Percentiles rank a stretch among this genome's conserved stretches.
Conservation (phyloP, 2,113 vertebrate species). For the Bombycilla garrulus region DNA sequence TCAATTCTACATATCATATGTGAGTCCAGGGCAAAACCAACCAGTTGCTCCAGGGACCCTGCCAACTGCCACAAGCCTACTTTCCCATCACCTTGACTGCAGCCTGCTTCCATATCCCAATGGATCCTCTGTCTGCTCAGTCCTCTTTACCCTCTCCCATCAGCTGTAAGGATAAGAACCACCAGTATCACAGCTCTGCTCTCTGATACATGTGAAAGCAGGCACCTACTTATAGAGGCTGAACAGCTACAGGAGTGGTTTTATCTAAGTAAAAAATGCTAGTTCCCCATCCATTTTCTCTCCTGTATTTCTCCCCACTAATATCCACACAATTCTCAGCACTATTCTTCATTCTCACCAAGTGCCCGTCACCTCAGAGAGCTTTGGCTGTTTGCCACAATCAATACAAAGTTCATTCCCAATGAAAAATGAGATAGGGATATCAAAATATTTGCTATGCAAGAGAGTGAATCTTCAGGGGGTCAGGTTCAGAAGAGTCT, state of each 20-base stretch:
- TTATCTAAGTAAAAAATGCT: background rate
- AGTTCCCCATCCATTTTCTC: background rate
- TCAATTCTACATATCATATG: accelerated
- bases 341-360: background rate
- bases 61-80: background rate
- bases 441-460: background rate
- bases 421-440: background rate
- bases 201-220: background rate
- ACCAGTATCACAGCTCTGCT: background rate
- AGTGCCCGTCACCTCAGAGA: background rate
- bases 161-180: background rate
- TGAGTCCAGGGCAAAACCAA: background rate
- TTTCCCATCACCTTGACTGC: background rate
- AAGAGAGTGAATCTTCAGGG: background rate
- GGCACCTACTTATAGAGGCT: background rate
- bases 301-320: background rate
- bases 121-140: background rate
- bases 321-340: background rate
- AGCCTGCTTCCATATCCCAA: background rate
- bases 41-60: background rate
- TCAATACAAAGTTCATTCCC: background rate
- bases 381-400: background rate
- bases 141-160: background rate
- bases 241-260: background rate
- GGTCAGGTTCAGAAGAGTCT: background rate